A percentile compares a stretch with the other conserved stretches of the same genome.
Evolutionary conservation across 2,888 invertebrate species (phyloP).

Genomic region (Ligdia adustata): DNA sequence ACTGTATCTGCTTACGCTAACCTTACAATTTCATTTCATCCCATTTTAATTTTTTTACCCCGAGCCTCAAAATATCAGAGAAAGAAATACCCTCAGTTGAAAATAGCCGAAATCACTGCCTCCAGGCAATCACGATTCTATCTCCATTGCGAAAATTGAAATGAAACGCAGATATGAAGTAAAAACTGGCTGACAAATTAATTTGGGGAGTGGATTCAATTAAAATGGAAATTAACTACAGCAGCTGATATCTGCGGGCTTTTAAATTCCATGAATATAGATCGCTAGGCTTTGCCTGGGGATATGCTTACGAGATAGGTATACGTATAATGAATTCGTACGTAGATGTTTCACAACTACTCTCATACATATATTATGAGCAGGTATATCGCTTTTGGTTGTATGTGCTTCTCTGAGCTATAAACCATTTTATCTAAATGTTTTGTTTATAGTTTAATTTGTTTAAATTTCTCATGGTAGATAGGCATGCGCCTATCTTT

Average conservation of each 20-base stretch:
- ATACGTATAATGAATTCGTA: too few species aligned
- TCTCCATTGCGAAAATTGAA: constrained; percentile 15
- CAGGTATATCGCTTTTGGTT: too few species aligned
- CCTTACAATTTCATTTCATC: too few species aligned
- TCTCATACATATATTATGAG: too few species aligned
- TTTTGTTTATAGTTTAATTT: too few species aligned
- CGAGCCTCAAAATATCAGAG: neutral
- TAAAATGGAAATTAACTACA: constrained; percentile 59
- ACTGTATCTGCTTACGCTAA: too few species aligned
- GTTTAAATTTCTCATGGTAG: too few species aligned
- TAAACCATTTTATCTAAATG: too few species aligned
- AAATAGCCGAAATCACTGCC: constrained; percentile 6
- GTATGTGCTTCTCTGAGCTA: too few species aligned
- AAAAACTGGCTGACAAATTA: constrained; percentile 36
- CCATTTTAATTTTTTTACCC: too few species aligned
- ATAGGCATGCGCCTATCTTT: too few species aligned
- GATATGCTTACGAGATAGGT: neutral
- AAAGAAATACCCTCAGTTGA: neutral
- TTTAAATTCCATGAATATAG: constrained; percentile 42
- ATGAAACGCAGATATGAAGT: constrained; percentile 21
- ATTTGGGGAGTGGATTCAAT: constrained; percentile 53
- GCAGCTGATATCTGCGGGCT: constrained; percentile 41
- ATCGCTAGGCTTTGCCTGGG: constrained; percentile 5
- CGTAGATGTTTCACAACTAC: too few species aligned
- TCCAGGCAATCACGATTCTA: constrained; percentile 16